phyloP scores from a whole-genome alignment of 2,797 vertebrate species.

The Aphelocoma californica region DNA sequence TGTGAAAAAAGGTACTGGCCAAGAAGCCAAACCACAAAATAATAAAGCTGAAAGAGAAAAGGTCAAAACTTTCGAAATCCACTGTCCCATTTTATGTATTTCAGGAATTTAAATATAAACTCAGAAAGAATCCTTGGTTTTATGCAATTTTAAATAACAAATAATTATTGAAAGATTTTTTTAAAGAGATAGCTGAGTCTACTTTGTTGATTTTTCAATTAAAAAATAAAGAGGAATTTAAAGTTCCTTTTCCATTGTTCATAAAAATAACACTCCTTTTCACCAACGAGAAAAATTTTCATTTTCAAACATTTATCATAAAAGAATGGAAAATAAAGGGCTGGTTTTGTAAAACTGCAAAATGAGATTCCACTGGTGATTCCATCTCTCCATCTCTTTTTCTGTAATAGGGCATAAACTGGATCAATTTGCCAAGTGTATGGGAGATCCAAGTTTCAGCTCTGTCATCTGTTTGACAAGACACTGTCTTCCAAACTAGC shows the following conservation, averaged over 20 bases:
- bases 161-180: not conserved
- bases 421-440: not conserved
- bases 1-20: not conserved
- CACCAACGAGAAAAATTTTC: fast-evolving
- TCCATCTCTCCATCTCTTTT: not conserved
- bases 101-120: not conserved
- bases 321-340: not conserved
- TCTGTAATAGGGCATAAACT: not conserved
- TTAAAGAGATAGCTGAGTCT: not conserved
- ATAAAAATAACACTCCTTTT: not conserved
- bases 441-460: not conserved
- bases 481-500: not conserved
- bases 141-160: not conserved
- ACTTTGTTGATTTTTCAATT: not conserved
- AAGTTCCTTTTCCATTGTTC: not conserved
- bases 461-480: not conserved
- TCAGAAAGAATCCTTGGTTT: not conserved
- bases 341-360: not conserved
- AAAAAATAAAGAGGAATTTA: not conserved
- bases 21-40: not conserved
- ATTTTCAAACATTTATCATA: not conserved
- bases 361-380: not conserved
- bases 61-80: not conserved
- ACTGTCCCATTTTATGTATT: not conserved
- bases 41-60: not conserved